phyloP scores from a whole-genome alignment of 53 echinoderm and acorn worm species.

The Stichopus horrens region DNA sequence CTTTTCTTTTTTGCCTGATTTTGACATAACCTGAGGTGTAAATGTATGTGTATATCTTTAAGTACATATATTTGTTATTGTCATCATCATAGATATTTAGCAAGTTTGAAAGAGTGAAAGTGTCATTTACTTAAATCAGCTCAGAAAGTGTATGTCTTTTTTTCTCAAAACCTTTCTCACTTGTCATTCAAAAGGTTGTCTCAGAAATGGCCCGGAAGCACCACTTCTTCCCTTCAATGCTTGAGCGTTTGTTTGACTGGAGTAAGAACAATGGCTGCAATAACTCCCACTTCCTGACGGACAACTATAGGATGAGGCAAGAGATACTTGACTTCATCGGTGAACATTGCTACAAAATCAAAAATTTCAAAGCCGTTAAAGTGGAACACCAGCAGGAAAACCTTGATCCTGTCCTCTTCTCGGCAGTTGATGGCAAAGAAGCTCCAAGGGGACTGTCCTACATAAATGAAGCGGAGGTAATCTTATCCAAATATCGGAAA shows the following conservation, averaged over 20 bases:
- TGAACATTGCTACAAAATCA: slow-evolving; percentile 9
- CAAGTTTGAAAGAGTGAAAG: no score
- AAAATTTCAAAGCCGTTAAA: slow-evolving; percentile 49
- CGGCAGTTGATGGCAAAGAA: slow-evolving; percentile 3
- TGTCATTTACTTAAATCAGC: no score
- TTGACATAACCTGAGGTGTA: no score
- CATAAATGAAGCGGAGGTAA: slow-evolving; percentile 26
- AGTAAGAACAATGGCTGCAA: slow-evolving; percentile 28
- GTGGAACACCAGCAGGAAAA: slow-evolving; percentile 12
- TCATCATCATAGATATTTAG: no score
- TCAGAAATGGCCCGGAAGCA: slow-evolving; percentile 35
- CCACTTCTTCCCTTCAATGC: slow-evolving; percentile 47
- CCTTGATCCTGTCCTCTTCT: not conserved
- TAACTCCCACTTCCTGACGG: slow-evolving; percentile 38
- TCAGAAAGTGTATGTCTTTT: no score
- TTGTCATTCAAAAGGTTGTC: slow-evolving; percentile 41
- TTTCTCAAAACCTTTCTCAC: no score
- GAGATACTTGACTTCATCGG: slow-evolving; percentile 53
- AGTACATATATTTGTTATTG: no score
- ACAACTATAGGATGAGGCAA: slow-evolving; percentile 61
- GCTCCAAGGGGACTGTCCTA: not conserved
- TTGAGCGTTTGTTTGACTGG: slow-evolving; percentile 57
- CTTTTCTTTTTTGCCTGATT: no score
- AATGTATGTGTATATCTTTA: no score
- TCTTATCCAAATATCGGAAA: no score